Evolutionary conservation across 1,140 invertebrate genomes (phyloP), one percentile per base, ranked within the genome.

Genomic region (Drosophila melanica): DNA sequence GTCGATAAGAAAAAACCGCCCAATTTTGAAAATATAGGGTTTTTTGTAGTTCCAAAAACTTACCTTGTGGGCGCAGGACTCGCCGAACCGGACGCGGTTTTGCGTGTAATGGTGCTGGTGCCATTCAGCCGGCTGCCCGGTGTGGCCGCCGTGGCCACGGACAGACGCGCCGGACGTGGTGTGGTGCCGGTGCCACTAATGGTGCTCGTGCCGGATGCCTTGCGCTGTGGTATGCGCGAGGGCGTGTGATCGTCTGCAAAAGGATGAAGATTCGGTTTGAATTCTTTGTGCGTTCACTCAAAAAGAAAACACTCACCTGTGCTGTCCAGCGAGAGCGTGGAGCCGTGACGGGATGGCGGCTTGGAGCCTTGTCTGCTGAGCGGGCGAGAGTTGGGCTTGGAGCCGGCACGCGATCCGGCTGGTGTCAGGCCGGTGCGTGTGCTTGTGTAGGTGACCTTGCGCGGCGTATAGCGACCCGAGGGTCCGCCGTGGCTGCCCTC

Each of bases 341-440:
- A 99, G 68, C 97, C 97, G 89, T 98, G 97, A 87, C 98, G 95
- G 90, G 97, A 98, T 18, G 97, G 96, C 77, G 97, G 97, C 92
- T 98, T 97, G 37, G 96, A 97, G 45, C 96, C 95, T 73, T 95
- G 94, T 82, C 97, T 94, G 79, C 96, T 97, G 37, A 95, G 95
- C 53, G 97, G 95, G 81, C 96, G 93, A 45, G 96, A 97, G 39
- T 95, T 94, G 45, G 96, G 96, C 90, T 95, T 93, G 47, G 94
- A 95, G 62, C 94, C 93, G 58, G 94, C 94, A 75, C 96, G 94
- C 60, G 96, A 97, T 14, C 95, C 94, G 68, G 94, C 94, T 12
- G 95, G 95, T 53, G 95, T 95, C 74, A 94, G 86, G 18, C 90
- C 92, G 11, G 90, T 86, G 45, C 93, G 92, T 69, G 93, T 92